phyloP scores from a whole-genome alignment of 2,888 invertebrate species.

The Ceramica pisi region DNA sequence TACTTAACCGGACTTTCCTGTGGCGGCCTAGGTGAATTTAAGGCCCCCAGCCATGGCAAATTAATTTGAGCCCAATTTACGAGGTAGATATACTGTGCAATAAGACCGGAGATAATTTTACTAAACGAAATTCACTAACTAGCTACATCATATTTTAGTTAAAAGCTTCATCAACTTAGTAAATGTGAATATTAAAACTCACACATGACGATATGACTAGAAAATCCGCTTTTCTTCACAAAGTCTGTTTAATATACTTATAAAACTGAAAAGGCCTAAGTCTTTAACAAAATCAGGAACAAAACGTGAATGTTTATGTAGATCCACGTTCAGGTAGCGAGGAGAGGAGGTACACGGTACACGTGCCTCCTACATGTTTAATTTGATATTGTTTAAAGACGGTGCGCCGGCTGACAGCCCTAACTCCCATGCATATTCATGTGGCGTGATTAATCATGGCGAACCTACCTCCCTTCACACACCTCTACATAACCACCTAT shows the following conservation, averaged over 20 bases:
- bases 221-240: constrained; percentile 32
- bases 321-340: constrained; percentile 61
- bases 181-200: constrained; percentile 6
- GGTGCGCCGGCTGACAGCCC: constrained; percentile 82
- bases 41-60: too few species aligned
- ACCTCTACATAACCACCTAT: constrained; percentile 61
- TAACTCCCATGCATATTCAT: constrained; percentile 89
- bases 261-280: constrained; percentile 29
- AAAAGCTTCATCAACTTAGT: not conserved
- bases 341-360: constrained; percentile 42
- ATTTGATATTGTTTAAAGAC: constrained; percentile 88
- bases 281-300: constrained; percentile 58
- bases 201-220: constrained; percentile 2
- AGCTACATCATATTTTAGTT: not conserved
- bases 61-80: not conserved
- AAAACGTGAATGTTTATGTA: constrained; percentile 62
- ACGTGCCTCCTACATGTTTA: constrained; percentile 79
- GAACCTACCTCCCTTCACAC: constrained; percentile 71
- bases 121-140: not conserved
- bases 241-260: constrained; percentile 45
- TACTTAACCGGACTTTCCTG: too few species aligned
- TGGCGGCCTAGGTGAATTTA: too few species aligned
- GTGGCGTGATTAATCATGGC: constrained; percentile 87
- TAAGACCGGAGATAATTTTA: not conserved
- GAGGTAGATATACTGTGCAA: not conserved